These are phyloP conservation scores for Adoxophyes honmai DNA, from an alignment of 1,140 invertebrate species.

Conservation along the genomic window DNA sequence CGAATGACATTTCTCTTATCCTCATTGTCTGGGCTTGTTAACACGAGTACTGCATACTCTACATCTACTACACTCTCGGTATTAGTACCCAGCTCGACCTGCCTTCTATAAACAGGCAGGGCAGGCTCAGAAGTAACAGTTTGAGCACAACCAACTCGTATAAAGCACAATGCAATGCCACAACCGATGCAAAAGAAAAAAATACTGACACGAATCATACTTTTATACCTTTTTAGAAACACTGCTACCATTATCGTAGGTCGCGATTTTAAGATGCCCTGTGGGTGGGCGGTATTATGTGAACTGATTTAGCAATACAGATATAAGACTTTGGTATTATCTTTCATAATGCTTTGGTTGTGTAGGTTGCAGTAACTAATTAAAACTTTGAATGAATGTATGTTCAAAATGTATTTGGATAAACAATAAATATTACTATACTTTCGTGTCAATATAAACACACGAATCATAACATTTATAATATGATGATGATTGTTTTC, in stretches of 20 bases:
- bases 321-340: no score
- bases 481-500: no score
- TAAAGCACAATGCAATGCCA: conserved; percentile 49
- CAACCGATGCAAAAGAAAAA: conserved; percentile 66
- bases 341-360: no score
- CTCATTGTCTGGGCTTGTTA: conserved; percentile 57
- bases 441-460: no score
- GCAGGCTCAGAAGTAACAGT: background rate
- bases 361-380: no score
- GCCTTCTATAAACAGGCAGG: background rate
- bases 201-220: conserved; percentile 49
- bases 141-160: conserved; percentile 50
- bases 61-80: conserved; percentile 26
- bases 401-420: no score
- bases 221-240: conserved; percentile 46
- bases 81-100: background rate
- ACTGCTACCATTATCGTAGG: conserved; percentile 29
- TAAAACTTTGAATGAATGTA: no score
- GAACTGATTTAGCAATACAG: no score
- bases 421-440: no score
- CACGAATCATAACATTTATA: no score
- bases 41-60: conserved; percentile 55
- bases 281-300: no score
- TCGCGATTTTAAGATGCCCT: background rate
- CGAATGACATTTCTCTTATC: conserved; percentile 53